Base-by-base conservation (phyloP, 2,113 vertebrate species). In the Acinonyx jubatus region DNA sequence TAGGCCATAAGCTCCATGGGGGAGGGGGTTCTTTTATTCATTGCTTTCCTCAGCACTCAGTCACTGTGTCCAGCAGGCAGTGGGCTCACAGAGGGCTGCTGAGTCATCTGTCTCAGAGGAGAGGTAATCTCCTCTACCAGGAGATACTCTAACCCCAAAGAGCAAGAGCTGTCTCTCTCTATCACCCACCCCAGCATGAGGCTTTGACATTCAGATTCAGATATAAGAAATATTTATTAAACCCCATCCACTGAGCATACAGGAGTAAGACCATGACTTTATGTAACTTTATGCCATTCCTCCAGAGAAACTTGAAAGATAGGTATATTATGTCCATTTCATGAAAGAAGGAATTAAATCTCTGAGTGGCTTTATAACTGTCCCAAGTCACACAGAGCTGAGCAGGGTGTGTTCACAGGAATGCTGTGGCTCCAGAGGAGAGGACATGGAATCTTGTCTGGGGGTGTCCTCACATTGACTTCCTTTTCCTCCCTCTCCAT, bases 271-370 rank as follows among this genome's bases (percentile, higher is more conserved):
- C 74, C 2, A 13, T 16, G 79, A 74, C 52, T 81, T 92, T 85
- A 21, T 63, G 5, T 63, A 73, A 95, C 89, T 79, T 50, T 63
- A 63, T 48, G 66, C 38, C 23, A 48, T 69, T 29, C 36, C 8
- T 96, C 91, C 91, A 94, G 45, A 96, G 48, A 85, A 61, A 52
- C 25, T 19, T 1, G 12, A 55, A 85, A 76, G 9, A 71, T 38
- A 14, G 5, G 0, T 61, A 48, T 21, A 27, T 38, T 16, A 41
- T 66, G 11, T 82, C 45, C 45, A 73, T 61, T 66, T 86, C 48
- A 21, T 38, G 16, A 45, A 23, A 52, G 19, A 97, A 41, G 12
- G 7, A 15, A 79, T 65, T 33, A 84, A 89, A 38, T 85, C n/a
- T 94, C 48, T 15, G 33, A 63, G 63, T n/a, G 41, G 66, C 45